Evolutionary conservation across 2,113 vertebrate genomes (phyloP).

Genomic region (Lophochroa leadbeateri): DNA sequence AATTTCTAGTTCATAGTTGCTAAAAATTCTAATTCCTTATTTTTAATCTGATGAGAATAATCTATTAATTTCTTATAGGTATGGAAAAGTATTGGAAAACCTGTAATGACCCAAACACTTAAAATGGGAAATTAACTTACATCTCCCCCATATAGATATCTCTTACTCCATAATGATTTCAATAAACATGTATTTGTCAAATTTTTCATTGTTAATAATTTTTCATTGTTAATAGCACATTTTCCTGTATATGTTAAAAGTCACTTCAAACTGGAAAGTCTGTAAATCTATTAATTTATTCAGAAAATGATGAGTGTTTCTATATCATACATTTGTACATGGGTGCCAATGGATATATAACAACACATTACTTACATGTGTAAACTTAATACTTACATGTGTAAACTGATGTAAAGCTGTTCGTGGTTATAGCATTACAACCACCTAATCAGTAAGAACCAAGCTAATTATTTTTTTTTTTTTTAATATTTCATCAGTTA

Average conservation of each 20-base stretch:
- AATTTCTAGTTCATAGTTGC: not conserved
- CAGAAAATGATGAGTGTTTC: not conserved
- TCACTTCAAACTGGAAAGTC: not conserved
- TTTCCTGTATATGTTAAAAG: not conserved
- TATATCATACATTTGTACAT: not conserved
- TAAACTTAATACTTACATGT: not conserved
- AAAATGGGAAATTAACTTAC: not conserved
- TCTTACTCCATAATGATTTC: not conserved
- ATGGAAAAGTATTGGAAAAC: not conserved
- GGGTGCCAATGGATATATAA: not conserved
- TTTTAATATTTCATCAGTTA: not conserved
- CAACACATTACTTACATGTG: not conserved
- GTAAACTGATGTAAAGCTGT: not conserved
- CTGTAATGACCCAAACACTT: not conserved
- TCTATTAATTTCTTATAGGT: not conserved
- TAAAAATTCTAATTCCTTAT: not conserved
- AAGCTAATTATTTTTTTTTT: not conserved
- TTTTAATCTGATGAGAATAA: not conserved
- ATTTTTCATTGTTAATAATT: not conserved
- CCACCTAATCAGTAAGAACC: not conserved
- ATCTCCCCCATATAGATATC: not conserved
- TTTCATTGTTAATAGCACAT: not conserved
- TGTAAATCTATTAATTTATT: not conserved
- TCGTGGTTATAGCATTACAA: not conserved
- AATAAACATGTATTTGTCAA: not conserved